phyloP scores from a whole-genome alignment of 2,113 vertebrate species.

The Oreochromis niloticus region DNA sequence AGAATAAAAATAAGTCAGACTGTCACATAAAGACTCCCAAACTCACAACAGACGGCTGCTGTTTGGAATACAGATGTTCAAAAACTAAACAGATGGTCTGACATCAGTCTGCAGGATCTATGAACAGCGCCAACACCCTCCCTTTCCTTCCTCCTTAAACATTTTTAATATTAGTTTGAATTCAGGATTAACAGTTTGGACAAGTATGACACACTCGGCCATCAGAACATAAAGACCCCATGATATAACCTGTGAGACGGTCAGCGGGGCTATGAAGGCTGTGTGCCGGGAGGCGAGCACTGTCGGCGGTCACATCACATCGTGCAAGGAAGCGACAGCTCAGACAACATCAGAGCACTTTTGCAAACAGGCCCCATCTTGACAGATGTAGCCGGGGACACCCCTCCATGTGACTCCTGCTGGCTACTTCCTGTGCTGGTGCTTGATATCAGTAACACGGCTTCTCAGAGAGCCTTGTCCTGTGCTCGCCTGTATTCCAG shows the following conservation, averaged over 20 bases:
- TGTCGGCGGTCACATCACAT: rapidly evolving
- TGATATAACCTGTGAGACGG: background rate
- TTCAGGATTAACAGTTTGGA: background rate
- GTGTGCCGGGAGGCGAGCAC: background rate
- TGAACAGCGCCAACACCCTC: background rate
- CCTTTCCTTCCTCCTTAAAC: background rate
- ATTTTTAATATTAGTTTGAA: background rate
- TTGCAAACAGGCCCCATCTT: background rate
- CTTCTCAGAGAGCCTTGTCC: background rate
- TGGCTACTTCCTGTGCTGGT: background rate
- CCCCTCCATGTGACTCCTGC: background rate
- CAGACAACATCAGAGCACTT: background rate
- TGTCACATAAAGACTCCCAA: background rate
- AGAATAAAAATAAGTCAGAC: background rate
- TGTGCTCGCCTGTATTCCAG: background rate
- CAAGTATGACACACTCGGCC: background rate
- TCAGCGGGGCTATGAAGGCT: background rate
- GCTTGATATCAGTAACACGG: background rate
- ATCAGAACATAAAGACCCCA: background rate
- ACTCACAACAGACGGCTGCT: background rate
- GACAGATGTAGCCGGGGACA: background rate
- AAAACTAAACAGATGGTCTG: rapidly evolving
- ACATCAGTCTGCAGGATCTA: background rate
- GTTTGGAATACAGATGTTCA: background rate
- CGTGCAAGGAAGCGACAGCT: background rate